Conservation (phyloP, 2,888 invertebrate genomes). For the Crocallis elinguaria region DNA sequence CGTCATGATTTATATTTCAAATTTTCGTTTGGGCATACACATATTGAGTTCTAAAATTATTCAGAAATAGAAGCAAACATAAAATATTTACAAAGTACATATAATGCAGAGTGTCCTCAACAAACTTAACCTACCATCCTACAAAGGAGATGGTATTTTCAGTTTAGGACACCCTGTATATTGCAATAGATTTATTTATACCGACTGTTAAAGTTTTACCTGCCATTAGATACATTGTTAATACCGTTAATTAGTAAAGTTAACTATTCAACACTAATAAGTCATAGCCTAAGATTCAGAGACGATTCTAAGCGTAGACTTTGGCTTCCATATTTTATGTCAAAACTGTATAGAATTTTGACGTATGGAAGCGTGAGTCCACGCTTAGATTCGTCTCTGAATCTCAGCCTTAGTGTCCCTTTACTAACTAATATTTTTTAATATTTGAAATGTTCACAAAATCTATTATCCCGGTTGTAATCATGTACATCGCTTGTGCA, state of each 20-base stretch:
- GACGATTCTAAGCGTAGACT: no score
- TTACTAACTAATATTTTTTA: conserved; percentile 27
- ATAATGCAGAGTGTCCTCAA: conserved; percentile 10
- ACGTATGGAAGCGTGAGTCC: no score
- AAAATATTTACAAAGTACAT: neutral
- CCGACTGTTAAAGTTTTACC: conserved; percentile 36
- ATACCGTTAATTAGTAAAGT: conserved; percentile 32
- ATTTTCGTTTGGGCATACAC: neutral
- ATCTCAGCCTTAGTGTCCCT: neutral
- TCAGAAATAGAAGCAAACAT: neutral
- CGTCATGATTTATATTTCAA: neutral
- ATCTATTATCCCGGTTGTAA: conserved; percentile 39
- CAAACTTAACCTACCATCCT: neutral
- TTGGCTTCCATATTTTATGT: no score
- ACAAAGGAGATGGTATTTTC: neutral
- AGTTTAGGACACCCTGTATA: conserved; percentile 9
- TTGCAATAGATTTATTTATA: conserved; percentile 30
- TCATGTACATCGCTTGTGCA: conserved; percentile 65
- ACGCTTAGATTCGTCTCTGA: no score
- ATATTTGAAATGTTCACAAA: conserved; percentile 29
- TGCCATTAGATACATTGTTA: conserved; percentile 37
- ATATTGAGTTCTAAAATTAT: no score
- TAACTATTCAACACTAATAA: conserved; percentile 29
- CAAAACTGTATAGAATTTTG: no score
- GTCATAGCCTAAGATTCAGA: no score